phyloP scores from a whole-genome alignment of 1,140 invertebrate genomes.

The Hypsibius dujardini region DNA sequence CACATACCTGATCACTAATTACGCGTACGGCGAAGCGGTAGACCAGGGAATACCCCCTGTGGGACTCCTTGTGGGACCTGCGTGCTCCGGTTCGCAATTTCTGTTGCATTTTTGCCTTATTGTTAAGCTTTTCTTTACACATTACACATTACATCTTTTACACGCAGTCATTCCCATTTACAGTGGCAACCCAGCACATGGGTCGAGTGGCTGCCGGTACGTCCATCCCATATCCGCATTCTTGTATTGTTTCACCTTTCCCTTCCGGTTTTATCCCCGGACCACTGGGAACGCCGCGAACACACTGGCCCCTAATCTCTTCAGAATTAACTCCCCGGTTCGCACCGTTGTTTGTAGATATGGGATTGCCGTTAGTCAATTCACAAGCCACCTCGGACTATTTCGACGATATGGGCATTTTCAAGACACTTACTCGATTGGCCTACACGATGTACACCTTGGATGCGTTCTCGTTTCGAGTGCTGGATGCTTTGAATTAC shows the following conservation, averaged over 20 bases:
- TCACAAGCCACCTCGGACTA: conserved; percentile 14
- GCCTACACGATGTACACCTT: conserved; percentile 10
- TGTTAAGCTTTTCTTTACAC: not conserved
- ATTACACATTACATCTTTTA: not conserved
- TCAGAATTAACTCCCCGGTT: not conserved
- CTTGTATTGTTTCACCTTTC: too few relatives aligned
- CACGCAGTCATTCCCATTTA: not conserved
- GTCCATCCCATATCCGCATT: too few relatives aligned
- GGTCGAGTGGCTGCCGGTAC: not conserved
- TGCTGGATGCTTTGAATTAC: conserved; percentile 13
- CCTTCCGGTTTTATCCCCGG: too few relatives aligned
- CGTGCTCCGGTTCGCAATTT: not conserved
- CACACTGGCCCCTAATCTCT: too few relatives aligned
- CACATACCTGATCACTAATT: conserved; percentile 9
- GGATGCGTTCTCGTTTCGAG: conserved; percentile 1
- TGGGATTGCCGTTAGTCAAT: conserved; percentile 8
- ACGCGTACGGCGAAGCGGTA: not conserved
- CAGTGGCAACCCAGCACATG: conserved; percentile 3
- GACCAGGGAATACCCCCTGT: not conserved
- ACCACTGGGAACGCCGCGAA: too few relatives aligned
- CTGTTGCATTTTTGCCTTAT: not conserved
- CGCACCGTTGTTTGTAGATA: not conserved
- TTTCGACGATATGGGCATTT: not conserved
- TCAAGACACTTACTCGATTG: conserved; percentile 10
- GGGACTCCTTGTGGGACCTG: conserved; percentile 1